These are phyloP conservation scores for Lampropteryx suffumata DNA, from an alignment of 2,888 invertebrate genomes.

Conservation along the genomic window DNA sequence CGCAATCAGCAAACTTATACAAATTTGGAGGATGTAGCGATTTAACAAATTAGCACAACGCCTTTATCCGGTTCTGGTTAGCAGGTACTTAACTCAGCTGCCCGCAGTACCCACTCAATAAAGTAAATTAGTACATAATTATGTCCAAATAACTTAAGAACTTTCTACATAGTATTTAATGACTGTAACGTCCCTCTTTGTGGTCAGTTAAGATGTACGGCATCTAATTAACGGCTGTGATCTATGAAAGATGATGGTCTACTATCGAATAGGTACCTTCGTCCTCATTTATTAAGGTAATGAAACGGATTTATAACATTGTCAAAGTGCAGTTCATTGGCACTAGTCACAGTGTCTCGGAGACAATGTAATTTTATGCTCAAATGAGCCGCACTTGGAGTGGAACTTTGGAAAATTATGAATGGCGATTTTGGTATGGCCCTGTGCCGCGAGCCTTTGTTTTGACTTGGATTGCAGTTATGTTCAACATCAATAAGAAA, in stretches of 20 bases:
- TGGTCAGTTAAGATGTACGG: conserved; percentile 23
- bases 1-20: conserved; percentile 48
- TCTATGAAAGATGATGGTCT: conserved; percentile 61
- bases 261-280: conserved; percentile 72
- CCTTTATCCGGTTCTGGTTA: conserved; percentile 22
- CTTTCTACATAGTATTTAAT: conserved; percentile 5
- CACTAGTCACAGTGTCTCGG: conserved; percentile 73
- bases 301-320: conserved; percentile 79
- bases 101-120: conserved; percentile 11
- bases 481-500: conserved; percentile 74
- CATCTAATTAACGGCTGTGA: conserved; percentile 63
- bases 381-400: conserved; percentile 75
- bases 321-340: conserved; percentile 83
- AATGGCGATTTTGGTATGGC: conserved; percentile 72
- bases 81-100: conserved; percentile 14
- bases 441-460: conserved; percentile 69
- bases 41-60: conserved; percentile 47
- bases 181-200: conserved; percentile 30
- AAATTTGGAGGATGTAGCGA: conserved; percentile 42
- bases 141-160: conserved; percentile 7
- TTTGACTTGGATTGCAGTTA: conserved; percentile 72
- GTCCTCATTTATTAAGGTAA: conserved; percentile 79
- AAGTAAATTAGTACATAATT: conserved; percentile 33
- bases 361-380: conserved; percentile 83
- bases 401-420: conserved; percentile 79